These are phyloP conservation scores for Temnothorax rugatulus DNA, from an alignment of 2,888 invertebrate genomes.

Conservation along the genomic window DNA sequence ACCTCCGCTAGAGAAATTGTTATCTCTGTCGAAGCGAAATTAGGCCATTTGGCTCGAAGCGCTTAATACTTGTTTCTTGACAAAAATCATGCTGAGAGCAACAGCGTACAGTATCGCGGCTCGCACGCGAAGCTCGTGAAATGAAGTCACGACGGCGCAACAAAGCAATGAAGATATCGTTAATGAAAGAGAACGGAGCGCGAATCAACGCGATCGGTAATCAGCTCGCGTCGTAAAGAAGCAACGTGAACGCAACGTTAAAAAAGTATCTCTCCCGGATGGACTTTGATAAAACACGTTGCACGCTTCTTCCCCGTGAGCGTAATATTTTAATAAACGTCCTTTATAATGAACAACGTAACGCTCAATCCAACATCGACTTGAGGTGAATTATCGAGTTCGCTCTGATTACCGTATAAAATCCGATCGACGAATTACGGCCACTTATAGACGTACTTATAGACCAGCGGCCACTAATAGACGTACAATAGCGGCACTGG, in stretches of 20 bases:
- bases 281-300: conserved; percentile 2
- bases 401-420: conserved; percentile 15
- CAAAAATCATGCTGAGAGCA: conserved; percentile 42
- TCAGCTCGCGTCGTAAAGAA: not conserved
- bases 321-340: conserved; percentile 21
- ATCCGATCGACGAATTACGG: conserved; percentile 49
- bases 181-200: not conserved
- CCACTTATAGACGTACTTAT: conserved; percentile 24
- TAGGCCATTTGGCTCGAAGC: conserved; percentile 17
- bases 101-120: not conserved
- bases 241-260: not conserved
- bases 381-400: not conserved
- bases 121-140: conserved; percentile 38
- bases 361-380: not conserved
- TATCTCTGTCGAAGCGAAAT: conserved; percentile 27
- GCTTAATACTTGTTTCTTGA: conserved; percentile 24
- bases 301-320: not conserved
- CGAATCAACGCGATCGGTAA: conserved; percentile 3
- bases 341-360: not conserved
- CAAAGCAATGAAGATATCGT: conserved; percentile 7
- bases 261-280: not conserved
- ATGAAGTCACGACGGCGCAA: conserved; percentile 16
- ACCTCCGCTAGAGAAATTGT: conserved; percentile 7
- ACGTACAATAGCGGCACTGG: not conserved
- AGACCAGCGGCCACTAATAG: conserved; percentile 32